Evolutionary conservation across 2,888 invertebrate genomes (phyloP).

Genomic region (Dromius quadrimaculatus): DNA sequence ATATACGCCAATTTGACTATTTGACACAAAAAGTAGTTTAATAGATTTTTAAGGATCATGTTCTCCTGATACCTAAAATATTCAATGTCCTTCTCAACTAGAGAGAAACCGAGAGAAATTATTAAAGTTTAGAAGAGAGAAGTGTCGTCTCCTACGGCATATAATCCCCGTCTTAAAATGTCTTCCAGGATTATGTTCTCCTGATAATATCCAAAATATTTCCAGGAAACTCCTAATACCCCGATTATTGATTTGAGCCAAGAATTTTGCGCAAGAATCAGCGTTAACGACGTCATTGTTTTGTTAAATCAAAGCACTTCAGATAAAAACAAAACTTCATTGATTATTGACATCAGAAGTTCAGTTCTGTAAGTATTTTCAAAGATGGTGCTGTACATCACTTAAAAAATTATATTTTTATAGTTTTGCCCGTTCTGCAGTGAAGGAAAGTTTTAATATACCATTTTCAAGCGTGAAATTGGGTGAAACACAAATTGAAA

Average conservation of each 20-base stretch:
- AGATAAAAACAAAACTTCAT: conserved; percentile 65
- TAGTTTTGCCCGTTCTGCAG: conserved; percentile 83
- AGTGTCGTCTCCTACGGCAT: no score
- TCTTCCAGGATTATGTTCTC: no score
- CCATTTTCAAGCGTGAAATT: conserved; percentile 86
- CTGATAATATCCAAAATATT: no score
- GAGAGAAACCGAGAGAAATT: no score
- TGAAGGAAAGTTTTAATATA: conserved; percentile 88
- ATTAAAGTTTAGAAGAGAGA: no score
- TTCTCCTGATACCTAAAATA: no score
- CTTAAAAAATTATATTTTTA: conserved; percentile 9
- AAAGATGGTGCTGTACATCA: conserved; percentile 16
- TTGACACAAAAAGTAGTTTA: no score
- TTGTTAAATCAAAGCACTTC: conserved; percentile 67
- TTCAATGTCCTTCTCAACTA: no score
- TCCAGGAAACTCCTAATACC: conserved; percentile 78
- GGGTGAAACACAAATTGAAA: conserved; percentile 77
- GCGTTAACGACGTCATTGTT: conserved; percentile 83
- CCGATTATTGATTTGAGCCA: conserved; percentile 77
- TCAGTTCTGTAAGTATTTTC: conserved; percentile 70
- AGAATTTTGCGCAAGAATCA: conserved; percentile 87
- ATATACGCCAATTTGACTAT: no score
- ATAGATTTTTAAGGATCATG: conserved; percentile 52
- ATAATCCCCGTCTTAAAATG: no score
- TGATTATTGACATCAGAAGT: conserved; percentile 79